These are phyloP conservation scores for Stratiolaelaps scimitus DNA, from an alignment of 1,140 invertebrate species.

Conservation along the genomic window DNA sequence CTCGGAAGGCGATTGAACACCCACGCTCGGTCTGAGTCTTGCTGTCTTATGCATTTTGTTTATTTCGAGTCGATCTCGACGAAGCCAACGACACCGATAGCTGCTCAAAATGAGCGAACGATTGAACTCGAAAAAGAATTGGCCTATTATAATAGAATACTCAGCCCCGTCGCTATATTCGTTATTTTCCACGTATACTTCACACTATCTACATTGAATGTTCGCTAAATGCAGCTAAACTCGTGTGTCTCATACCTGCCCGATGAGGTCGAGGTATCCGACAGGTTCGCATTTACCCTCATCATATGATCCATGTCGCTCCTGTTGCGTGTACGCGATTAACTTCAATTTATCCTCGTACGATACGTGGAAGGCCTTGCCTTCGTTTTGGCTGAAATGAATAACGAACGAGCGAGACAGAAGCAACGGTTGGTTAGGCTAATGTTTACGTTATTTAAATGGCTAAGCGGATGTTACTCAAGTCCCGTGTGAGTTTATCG, in stretches of 20 bases:
- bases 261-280: constrained; percentile 87
- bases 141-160: too few relatives aligned
- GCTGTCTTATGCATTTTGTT: too few relatives aligned
- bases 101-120: too few relatives aligned
- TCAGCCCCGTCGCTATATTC: too few relatives aligned
- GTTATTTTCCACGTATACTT: too few relatives aligned
- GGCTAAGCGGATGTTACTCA: not conserved
- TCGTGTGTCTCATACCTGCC: constrained; percentile 48
- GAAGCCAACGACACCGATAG: too few relatives aligned
- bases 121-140: too few relatives aligned
- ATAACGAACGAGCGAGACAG: constrained; percentile 34
- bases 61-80: too few relatives aligned
- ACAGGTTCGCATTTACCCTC: constrained; percentile 61
- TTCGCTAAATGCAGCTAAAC: too few relatives aligned
- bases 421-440: not conserved
- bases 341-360: constrained; percentile 84
- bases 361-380: constrained; percentile 80
- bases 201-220: too few relatives aligned
- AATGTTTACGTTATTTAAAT: not conserved
- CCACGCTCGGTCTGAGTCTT: too few relatives aligned
- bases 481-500: not conserved
- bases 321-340: constrained; percentile 82
- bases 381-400: constrained; percentile 81
- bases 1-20: too few relatives aligned
- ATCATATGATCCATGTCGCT: constrained; percentile 66